Evolutionary conservation across 2,113 vertebrate species (phyloP).

Genomic region (Tinamus guttatus): DNA sequence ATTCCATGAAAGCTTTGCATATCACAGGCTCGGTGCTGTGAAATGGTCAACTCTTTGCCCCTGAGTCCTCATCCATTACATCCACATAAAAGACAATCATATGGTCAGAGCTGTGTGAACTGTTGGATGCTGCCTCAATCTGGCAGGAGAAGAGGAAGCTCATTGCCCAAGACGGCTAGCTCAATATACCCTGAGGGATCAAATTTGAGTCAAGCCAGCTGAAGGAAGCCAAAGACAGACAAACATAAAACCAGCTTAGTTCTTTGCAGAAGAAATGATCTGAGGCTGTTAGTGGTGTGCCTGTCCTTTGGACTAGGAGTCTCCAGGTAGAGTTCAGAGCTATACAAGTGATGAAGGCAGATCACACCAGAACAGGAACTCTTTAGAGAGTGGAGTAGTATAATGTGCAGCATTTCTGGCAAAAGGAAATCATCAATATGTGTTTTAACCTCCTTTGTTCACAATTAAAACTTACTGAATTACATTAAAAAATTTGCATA

Average conservation of each 20-base stretch:
- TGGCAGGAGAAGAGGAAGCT: constrained; percentile 21
- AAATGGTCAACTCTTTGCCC: constrained; percentile 59
- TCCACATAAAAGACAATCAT: constrained; percentile 57
- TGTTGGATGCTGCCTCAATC: constrained; percentile 29
- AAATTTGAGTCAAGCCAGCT: neutral
- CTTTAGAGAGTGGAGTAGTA: neutral
- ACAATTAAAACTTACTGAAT: neutral
- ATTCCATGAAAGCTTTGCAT: constrained; percentile 61
- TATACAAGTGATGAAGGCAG: neutral
- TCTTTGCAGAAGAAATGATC: neutral
- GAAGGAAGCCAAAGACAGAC: neutral
- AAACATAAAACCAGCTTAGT: neutral
- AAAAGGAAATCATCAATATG: neutral
- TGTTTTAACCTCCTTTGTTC: neutral
- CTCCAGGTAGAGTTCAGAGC: neutral
- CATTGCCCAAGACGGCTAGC: neutral
- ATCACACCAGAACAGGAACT: neutral
- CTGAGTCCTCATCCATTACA: constrained; percentile 58
- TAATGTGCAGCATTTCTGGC: neutral
- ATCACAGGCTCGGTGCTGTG: constrained; percentile 43
- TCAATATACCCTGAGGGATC: neutral
- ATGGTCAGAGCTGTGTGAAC: neutral
- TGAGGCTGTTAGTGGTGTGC: neutral
- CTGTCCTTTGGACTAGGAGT: neutral
- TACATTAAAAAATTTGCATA: neutral